A percentile compares a stretch with the other conserved stretches of the same genome.
phyloP scores from a whole-genome alignment of 2,113 vertebrate species.

The Cyanoliseus patagonus region DNA sequence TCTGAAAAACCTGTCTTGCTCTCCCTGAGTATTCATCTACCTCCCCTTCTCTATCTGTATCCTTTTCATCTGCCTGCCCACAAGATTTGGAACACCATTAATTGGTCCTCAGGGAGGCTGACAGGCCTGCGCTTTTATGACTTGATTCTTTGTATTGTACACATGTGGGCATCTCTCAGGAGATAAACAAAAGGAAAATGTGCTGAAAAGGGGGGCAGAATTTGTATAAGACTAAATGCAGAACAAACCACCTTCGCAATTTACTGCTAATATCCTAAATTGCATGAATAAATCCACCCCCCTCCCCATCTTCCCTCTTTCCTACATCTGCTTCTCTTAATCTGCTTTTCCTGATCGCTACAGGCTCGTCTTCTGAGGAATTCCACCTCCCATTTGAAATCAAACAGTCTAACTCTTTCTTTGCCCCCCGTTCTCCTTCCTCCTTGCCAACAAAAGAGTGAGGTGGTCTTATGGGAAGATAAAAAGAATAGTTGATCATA shows the following conservation, averaged over 20 bases:
- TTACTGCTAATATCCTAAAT: slow-evolving; percentile 69
- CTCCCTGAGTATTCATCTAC: slow-evolving; percentile 83
- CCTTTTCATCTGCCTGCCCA: slow-evolving; percentile 93
- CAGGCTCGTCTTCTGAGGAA: slow-evolving; percentile 64
- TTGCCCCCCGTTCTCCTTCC: background rate
- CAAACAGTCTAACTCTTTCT: slow-evolving; percentile 65
- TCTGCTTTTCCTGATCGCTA: slow-evolving; percentile 68
- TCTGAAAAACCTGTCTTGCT: slow-evolving; percentile 77
- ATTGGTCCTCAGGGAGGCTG: slow-evolving; percentile 94
- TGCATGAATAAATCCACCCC: slow-evolving; percentile 54
- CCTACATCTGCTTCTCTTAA: slow-evolving; percentile 65
- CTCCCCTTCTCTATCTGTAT: slow-evolving; percentile 69
- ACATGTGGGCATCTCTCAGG: slow-evolving; percentile 86
- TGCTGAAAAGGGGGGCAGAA: slow-evolving; percentile 72
- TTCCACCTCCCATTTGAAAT: slow-evolving; percentile 73
- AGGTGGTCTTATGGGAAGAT: slow-evolving; percentile 76
- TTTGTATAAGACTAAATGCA: slow-evolving; percentile 77
- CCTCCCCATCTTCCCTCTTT: background rate
- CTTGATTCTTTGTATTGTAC: slow-evolving; percentile 86
- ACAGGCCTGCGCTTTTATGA: slow-evolving; percentile 86
- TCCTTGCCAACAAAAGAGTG: slow-evolving; percentile 70
- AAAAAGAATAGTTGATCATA: slow-evolving; percentile 91
- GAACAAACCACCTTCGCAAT: slow-evolving; percentile 64
- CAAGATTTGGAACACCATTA: slow-evolving; percentile 90
- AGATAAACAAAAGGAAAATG: slow-evolving; percentile 85